Evolutionary conservation across 2,113 vertebrate genomes (phyloP), one percentile per base, ranked within the genome.

Genomic region (Himantopus leucocephalus): DNA sequence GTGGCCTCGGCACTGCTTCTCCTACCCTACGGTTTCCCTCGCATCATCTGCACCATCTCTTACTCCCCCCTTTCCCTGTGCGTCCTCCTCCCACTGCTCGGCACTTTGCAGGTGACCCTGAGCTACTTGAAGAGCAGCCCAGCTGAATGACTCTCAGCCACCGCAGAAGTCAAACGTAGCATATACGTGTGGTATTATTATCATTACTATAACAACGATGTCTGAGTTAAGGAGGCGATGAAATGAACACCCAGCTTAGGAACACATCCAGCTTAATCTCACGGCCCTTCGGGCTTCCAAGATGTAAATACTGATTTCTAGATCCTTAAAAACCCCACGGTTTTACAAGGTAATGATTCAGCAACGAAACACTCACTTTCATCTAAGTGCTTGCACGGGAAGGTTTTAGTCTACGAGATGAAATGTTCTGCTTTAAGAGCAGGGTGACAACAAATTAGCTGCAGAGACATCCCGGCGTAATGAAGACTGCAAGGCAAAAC

Each of bases 321-420:
- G 76, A 75, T 68, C 60, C 85, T 89, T 88, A 74, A 91, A 92
- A 80, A 18, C 58, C 74, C 56, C 60, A 48, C 2, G 0, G 5
- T 55, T 88, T 88, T 90, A 96, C 2, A 29, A 95, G 85, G 71
- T 82, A 95, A 92, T 83, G 90, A 96, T 72, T 95, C 92, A 95
- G 85, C 90, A 77, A 74, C 5, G 14, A 67, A 93, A 78, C 34
- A 14, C 41, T 66, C 39, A 4, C 92, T 95, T 92, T 88, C 63
- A 93, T 90, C 68, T 56, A 35, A 84, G 74, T 26, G 79, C 79
- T 94, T 76, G 88, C 75, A 84, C 1, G 0, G 75, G 64, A 87
- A 90, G 75, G 77, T 58, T 96, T 63, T 16, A 73, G 53, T 15
- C 78, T 41, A 35, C 75, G 70, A 92, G 68, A 91, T 76, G 8